Evolutionary conservation across 1,140 invertebrate species (phyloP).

Genomic region (Pomacea maculata): DNA sequence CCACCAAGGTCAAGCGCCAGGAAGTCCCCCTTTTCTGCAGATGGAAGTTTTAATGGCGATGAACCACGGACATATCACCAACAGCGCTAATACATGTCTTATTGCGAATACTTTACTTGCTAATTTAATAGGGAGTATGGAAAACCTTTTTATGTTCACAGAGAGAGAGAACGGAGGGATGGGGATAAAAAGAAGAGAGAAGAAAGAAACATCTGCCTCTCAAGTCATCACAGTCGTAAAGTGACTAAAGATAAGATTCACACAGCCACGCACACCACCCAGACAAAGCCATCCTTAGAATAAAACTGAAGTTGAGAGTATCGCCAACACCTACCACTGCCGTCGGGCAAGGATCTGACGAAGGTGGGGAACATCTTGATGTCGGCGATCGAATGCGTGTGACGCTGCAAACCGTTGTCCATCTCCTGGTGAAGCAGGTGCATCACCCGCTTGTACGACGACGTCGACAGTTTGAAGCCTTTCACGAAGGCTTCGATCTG

Average conservation of each 20-base stretch:
- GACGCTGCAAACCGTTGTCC: slow-evolving; percentile 82
- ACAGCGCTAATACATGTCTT: too few relatives aligned
- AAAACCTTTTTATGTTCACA: too few relatives aligned
- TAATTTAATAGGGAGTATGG: too few relatives aligned
- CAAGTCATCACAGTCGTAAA: too few relatives aligned
- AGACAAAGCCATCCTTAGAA: background rate
- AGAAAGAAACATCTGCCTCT: too few relatives aligned
- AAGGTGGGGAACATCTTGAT: slow-evolving; percentile 96
- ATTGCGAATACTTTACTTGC: too few relatives aligned
- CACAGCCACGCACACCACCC: background rate
- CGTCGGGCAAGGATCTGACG: slow-evolving; percentile 95
- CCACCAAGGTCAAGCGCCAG: slow-evolving; percentile 97
- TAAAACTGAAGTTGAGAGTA: background rate
- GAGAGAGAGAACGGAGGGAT: too few relatives aligned
- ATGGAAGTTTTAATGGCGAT: slow-evolving; percentile 35
- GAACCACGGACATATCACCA: background rate
- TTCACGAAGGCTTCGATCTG: slow-evolving; percentile 89
- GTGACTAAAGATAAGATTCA: too few relatives aligned
- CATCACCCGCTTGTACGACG: slow-evolving; percentile 83
- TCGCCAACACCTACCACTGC: slow-evolving; percentile 76
- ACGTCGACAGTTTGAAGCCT: slow-evolving; percentile 82
- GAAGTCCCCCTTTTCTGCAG: slow-evolving; percentile 92
- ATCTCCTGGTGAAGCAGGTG: slow-evolving; percentile 80
- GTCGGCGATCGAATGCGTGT: slow-evolving; percentile 80
- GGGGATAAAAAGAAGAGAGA: background rate